Evolutionary conservation across 1,140 invertebrate genomes (phyloP).

Genomic region (Elymnias hypermnestra): DNA sequence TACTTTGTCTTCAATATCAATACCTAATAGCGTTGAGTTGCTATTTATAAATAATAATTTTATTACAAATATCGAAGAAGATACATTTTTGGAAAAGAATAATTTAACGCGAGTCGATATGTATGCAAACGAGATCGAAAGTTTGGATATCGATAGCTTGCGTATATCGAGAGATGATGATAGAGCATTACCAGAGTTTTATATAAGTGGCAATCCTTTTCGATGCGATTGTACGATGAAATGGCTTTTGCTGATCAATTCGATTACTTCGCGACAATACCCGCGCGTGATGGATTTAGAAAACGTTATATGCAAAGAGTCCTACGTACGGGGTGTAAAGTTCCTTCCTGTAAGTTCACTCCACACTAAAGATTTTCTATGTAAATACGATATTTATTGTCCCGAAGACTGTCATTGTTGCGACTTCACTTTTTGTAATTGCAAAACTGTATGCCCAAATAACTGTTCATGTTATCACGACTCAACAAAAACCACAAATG

Average conservation of each 20-base stretch:
- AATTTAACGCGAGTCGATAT: slow-evolving; percentile 89
- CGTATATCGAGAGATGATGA: slow-evolving; percentile 80
- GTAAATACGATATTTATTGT: slow-evolving; percentile 88
- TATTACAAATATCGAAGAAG: slow-evolving; percentile 83
- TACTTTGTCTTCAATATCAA: slow-evolving; percentile 80
- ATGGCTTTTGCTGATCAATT: slow-evolving; percentile 90
- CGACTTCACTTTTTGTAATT: slow-evolving; percentile 91
- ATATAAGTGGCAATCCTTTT: slow-evolving; percentile 92
- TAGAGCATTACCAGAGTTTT: slow-evolving; percentile 86
- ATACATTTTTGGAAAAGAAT: slow-evolving; percentile 87
- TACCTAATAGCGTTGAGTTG: slow-evolving; percentile 87
- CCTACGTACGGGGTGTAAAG: slow-evolving; percentile 83
- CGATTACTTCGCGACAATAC: slow-evolving; percentile 82
- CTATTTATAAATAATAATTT: slow-evolving; percentile 90
- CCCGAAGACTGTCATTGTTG: slow-evolving; percentile 90
- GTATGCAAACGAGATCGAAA: slow-evolving; percentile 88
- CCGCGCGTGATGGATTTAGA: slow-evolving; percentile 88
- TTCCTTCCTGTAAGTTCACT: slow-evolving; percentile 84
- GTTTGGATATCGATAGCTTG: slow-evolving; percentile 86
- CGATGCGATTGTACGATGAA: slow-evolving; percentile 92
- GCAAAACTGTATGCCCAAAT: slow-evolving; percentile 89
- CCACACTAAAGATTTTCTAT: slow-evolving; percentile 86
- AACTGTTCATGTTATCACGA: slow-evolving; percentile 93
- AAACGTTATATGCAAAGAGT: slow-evolving; percentile 87
- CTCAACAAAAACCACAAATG: slow-evolving; percentile 89